Percentiles rank a stretch among this genome's conserved stretches.
These are phyloP conservation scores for Acronicta leporina DNA, from an alignment of 2,888 invertebrate species.

Conservation along the genomic window DNA sequence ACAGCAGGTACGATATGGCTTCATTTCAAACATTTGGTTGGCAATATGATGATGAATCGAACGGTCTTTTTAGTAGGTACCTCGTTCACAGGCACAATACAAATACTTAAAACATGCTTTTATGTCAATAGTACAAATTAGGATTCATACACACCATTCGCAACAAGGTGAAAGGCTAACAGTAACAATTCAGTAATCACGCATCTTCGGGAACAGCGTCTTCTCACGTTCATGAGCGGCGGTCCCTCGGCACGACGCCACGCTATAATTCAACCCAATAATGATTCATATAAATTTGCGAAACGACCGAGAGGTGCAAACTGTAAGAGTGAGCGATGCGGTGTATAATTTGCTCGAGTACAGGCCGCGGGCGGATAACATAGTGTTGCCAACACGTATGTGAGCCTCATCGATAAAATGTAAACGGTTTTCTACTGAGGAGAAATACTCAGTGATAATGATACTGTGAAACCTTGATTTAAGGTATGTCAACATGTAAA, in stretches of 20 bases:
- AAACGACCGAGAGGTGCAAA: constrained; percentile 82
- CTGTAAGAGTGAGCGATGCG: constrained; percentile 76
- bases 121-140: constrained; percentile 42
- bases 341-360: constrained; percentile 76
- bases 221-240: constrained; percentile 64
- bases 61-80: no score
- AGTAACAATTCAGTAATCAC: constrained; percentile 52
- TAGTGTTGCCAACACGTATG: constrained; percentile 62
- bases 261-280: constrained; percentile 81
- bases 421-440: constrained; percentile 30
- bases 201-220: constrained; percentile 54
- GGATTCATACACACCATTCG: constrained; percentile 32
- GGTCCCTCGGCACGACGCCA: constrained; percentile 68
- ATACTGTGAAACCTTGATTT: constrained; percentile 22
- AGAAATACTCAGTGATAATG: constrained; percentile 7
- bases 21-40: no score
- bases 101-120: constrained; percentile 15
- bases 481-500: not conserved
- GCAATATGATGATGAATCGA: no score
- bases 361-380: constrained; percentile 70
- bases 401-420: constrained; percentile 55
- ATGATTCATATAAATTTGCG: constrained; percentile 83
- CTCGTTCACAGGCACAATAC: no score
- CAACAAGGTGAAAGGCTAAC: constrained; percentile 51
- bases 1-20: no score